Percentiles rank a stretch among this genome's conserved stretches.
Evolutionary conservation across 2,888 invertebrate genomes (phyloP).

Genomic region (Thymelicus sylvestris): DNA sequence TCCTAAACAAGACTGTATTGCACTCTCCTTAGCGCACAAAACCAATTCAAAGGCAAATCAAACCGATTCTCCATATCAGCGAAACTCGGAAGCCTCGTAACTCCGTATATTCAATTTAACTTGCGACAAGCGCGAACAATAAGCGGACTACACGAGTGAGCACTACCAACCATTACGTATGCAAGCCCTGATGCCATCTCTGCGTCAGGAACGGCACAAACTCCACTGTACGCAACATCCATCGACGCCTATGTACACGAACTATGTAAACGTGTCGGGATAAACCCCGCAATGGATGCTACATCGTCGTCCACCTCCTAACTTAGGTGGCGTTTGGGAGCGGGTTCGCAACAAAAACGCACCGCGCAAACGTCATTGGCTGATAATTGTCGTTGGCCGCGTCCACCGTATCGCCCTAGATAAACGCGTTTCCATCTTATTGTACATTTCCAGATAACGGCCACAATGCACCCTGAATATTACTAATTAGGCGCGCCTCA

Average conservation of each 20-base stretch:
- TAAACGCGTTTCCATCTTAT: slow-evolving; percentile 78
- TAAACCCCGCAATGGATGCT: slow-evolving; percentile 51
- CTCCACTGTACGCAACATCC: slow-evolving; percentile 40
- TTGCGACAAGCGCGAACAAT: slow-evolving; percentile 64
- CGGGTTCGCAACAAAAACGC: slow-evolving; percentile 51
- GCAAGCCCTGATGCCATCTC: slow-evolving; percentile 61
- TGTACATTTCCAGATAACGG: slow-evolving; percentile 75
- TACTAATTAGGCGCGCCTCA: slow-evolving; percentile 84
- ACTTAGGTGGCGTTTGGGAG: slow-evolving; percentile 5
- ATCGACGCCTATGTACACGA: slow-evolving; percentile 32
- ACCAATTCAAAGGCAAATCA: slow-evolving; percentile 31
- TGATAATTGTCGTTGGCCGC: slow-evolving; percentile 79
- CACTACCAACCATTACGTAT: slow-evolving; percentile 82
- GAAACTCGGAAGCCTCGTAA: slow-evolving; percentile 34
- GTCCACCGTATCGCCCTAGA: slow-evolving; percentile 79
- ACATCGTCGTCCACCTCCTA: neutral
- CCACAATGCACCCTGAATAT: slow-evolving; percentile 82
- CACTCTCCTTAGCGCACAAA: slow-evolving; percentile 8
- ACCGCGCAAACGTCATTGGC: slow-evolving; percentile 64
- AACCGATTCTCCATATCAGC: slow-evolving; percentile 36
- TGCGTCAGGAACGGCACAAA: neutral
- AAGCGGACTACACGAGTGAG: slow-evolving; percentile 72
- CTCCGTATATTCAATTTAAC: slow-evolving; percentile 73
- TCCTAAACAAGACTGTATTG: neutral
- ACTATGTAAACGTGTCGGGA: neutral